These are phyloP conservation scores for Phalacrocorax pelagicus DNA, from an alignment of 2,113 vertebrate species.

Conservation along the genomic window DNA sequence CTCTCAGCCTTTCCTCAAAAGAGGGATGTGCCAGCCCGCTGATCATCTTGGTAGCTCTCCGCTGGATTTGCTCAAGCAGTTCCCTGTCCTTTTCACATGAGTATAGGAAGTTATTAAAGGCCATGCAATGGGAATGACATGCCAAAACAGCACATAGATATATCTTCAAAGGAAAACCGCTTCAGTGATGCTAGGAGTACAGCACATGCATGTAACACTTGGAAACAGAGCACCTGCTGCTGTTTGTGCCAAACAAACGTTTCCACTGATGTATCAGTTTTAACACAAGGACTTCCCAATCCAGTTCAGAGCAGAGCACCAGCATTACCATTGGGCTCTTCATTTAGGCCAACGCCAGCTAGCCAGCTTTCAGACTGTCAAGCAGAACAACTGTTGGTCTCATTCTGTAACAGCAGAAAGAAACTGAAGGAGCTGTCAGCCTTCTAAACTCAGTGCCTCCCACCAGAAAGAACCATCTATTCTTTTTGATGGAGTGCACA, in stretches of 20 bases:
- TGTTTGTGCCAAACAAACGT: slow-evolving; percentile 31
- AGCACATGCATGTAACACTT: background rate
- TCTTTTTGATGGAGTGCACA: background rate
- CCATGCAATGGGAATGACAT: background rate
- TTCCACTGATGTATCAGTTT: slow-evolving; percentile 2
- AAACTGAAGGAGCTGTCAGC: background rate
- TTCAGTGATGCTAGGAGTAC: background rate
- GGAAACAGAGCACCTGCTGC: slow-evolving; percentile 34
- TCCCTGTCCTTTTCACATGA: background rate
- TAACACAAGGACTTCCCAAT: background rate
- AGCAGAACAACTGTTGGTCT: background rate
- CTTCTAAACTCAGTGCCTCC: background rate
- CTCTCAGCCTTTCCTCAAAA: no score
- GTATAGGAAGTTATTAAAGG: background rate
- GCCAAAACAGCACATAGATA: background rate
- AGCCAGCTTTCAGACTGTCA: background rate
- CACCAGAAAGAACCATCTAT: background rate
- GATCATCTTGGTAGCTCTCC: no score
- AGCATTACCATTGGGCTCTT: background rate
- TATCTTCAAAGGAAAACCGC: slow-evolving; percentile 18
- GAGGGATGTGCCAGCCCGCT: no score
- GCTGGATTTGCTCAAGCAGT: no score
- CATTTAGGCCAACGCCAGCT: background rate
- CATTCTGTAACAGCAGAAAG: background rate
- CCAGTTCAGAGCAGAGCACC: background rate